Base-by-base conservation (phyloP, 2,113 vertebrate species). In the Plotosus lineatus region DNA sequence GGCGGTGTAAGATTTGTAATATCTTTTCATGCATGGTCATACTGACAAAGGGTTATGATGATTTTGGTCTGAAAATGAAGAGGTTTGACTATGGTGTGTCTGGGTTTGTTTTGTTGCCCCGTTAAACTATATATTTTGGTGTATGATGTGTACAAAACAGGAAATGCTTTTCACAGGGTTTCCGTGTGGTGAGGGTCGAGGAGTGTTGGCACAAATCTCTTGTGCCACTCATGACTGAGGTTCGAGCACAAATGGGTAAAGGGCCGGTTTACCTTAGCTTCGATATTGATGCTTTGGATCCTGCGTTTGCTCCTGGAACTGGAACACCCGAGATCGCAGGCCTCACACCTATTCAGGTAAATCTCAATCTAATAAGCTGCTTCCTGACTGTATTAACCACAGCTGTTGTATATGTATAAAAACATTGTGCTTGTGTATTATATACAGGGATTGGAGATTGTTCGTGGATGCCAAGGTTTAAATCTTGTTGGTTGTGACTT, bases 201-300 rank as follows among this genome's bases (percentile, higher is more conserved):
- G 92, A 98, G 60, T 99, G 97, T 83, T 99, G 97, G 98, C 81
- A 92, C 86, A 97, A 93, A 86, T 98, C 97, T 0, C 92, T 99
- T 36, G 91, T 85, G 0, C 97, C 96, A 0, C 92, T 99, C 83
- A 98, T 99, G 98, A 88, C 68, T 0, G 96, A 97, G 75, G 93
- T 98, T 89, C 90, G 95, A 84, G 80, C 74, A 46, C 97, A 99
- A 90, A 91, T 99, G 93, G 95, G 94, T 0, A 79, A 77, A 19
- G 91, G 89, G 2, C 95, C 96, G 0, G 81, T 96, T 0, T 99
- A 99, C 74, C 91, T 99, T 88, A 98, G 95, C 85, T 99, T 99
- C 0, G 96, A 98, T 40, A 98, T 99, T 0, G 97, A 99, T 0
- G 93, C 91, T 56, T 87, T 99, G 1, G 98, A 99, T 76, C 97